A percentile compares a stretch with the other conserved stretches of the same genome.
These are phyloP conservation scores for Lepidocyrtoides sp. DNA, from an alignment of 2,888 invertebrate species.

Conservation along the genomic window DNA sequence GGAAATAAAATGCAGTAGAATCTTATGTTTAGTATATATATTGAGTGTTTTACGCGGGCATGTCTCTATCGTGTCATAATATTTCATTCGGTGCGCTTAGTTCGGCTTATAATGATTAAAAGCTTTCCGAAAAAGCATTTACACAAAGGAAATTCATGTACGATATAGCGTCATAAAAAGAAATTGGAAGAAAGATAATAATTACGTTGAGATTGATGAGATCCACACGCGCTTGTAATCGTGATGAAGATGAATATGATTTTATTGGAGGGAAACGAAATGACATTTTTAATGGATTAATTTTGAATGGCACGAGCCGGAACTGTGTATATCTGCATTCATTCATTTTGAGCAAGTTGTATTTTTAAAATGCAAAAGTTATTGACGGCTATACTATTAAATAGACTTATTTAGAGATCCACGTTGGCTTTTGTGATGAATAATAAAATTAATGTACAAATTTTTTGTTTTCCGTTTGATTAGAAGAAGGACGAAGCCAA, in stretches of 20 bases:
- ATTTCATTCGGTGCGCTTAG: not conserved
- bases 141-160: not conserved
- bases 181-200: slow-evolving; percentile 19
- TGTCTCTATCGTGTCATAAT: not conserved
- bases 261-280: slow-evolving; percentile 68
- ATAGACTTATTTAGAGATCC: too few species aligned
- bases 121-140: not conserved
- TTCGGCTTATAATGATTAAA: slow-evolving; percentile 26
- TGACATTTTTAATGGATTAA: slow-evolving; percentile 79
- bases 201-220: slow-evolving; percentile 56
- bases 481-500: slow-evolving; percentile 82
- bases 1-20: slow-evolving; percentile 20
- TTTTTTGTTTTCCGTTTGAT: slow-evolving; percentile 62
- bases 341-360: not conserved
- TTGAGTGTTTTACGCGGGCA: not conserved
- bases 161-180: not conserved
- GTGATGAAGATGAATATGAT: slow-evolving; percentile 51
- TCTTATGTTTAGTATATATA: not conserved
- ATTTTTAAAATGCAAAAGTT: too few species aligned
- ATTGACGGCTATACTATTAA: too few species aligned
- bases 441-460: not conserved
- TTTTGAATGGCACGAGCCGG: slow-evolving; percentile 51
- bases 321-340: not conserved
- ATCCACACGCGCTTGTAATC: not conserved
- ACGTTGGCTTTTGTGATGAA: not conserved